Base-by-base conservation (phyloP, 2,113 vertebrate genomes). In the Dicerorhinus sumatrensis region DNA sequence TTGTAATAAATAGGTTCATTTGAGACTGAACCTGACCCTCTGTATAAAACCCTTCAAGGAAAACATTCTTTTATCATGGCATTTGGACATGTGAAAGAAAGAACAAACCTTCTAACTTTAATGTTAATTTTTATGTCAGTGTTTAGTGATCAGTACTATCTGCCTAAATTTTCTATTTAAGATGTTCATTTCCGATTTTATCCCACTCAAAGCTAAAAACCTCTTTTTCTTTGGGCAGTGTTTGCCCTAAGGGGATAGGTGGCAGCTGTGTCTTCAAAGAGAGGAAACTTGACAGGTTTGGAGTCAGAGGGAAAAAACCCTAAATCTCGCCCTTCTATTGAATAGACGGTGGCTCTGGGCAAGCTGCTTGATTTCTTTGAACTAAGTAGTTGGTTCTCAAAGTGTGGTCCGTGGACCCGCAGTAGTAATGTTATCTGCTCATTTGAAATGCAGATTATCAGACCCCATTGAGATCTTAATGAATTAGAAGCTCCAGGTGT, bases 31-130 rank as follows among this genome's bases (percentile, higher is more conserved):
- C 23, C 23, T 62, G 33, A 92, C 16, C 23, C 33, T 91, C 11
- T 62, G 76, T 62, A 48, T 87, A 87, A 95, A 89, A 56, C 31
- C 58, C 58, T 85, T 72, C 51, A 89, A 80, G 79, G 89, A 62
- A 96, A 86, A 94, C 13, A 6, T 69, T 54, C 33, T 84, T 93
- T 58, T 85, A 54, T 27, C 12, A 2, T 80, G 31, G 16, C n/a
- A 89, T 91, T 46, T 75, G 33, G 60, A 39, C 9, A 9, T 56
- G 39, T 42, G 87, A 91, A 87, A 85, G 63, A 75, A 62, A 42
- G 72, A 75, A 92, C 36, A 67, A 39, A 10, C 46, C 1, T 29
- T 77, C 23, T 27, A 31, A 12, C 42, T 42, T 42, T 42, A 42
- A 42, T 77, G n/a, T 69, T 91, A 75, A 46, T 81, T 82, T 93